Base-by-base conservation (phyloP, 2,888 invertebrate genomes). In the Blastobasis adustella region DNA sequence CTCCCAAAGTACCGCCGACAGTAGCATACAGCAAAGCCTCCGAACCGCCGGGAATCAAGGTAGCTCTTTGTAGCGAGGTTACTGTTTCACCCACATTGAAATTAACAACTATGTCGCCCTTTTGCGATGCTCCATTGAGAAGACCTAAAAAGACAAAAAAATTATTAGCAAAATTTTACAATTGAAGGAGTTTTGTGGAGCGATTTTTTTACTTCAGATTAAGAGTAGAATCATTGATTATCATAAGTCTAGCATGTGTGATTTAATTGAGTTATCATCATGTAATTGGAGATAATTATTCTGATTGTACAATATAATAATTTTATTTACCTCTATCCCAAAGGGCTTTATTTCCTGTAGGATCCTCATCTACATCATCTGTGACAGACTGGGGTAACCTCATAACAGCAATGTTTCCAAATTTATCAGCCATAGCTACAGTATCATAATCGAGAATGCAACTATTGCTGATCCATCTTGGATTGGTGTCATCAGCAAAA, bases 331-430 rank as follows among this genome's bases (percentile, higher is more conserved):
- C 94, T 75, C 95, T 91, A 73, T 96, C 96, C 99, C 99, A 99
- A 0, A 99, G 88, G 0, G 98, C 97, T 79, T 98, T 98, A 71
- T 98, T 98, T 46, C 99, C 99, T 0, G 99, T 99, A 0, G 99
- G 99, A 85, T 99, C 99, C 82, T 99, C 99, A 76, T 99, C 99
- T 0, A 99, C 98, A 74, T 99, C 99, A 81, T 99, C 99, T 37
- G 95, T 95, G 1, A 98, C 95, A 53, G 96, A 96, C 50, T 94
- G 92, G 0, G 99, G 97, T 51, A 98, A 78, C 46, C 98, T 91
- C 68, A 98, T 94, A 52, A 99, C 93, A 53, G 96, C 92, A 60
- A 99, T 91, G 74, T 98, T 99, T 40, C 99, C 99, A 89, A 99
- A 99, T 82, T 99, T 99, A 79, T 99, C 99, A 6, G 98, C 96